Evolutionary conservation across 2,888 invertebrate species (phyloP), one percentile per base, ranked within the genome.

Genomic region (Tholera decimalis): DNA sequence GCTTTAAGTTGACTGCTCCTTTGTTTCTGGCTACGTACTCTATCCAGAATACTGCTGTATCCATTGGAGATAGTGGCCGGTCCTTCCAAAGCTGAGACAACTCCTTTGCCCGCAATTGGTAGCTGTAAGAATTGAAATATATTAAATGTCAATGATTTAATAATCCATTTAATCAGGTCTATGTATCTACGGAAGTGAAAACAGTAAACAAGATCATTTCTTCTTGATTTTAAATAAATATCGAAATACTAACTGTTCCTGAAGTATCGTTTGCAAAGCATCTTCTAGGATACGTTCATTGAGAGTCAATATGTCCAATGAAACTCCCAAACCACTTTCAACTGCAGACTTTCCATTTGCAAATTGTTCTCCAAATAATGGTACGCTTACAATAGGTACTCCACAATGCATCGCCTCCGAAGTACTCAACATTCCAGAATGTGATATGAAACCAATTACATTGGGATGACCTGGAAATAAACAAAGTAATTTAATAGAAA

Each of bases 31-130:
- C 96, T 1, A 97, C 96, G 83, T 97, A 96, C 86, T 97, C 97
- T 41, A 96, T 94, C 97, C 97, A 97, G 91, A 96, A 97, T 44
- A 96, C 89, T 8, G 97, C 97, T 1, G 96, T 96, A n/a, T 97
- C 96, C 82, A 97, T 85, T 0, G 97, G 95, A 5, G 95, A 91
- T 62, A 96, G 26, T 2, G 85, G 86, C 22, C 90, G 0, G 95
- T 96, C 82, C 56, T 70, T 79, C 85, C 85, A 87, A 0, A 84
- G 15, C 1, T 43, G 28, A 5, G 84, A 85, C 8, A 87, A 46
- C 18, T 77, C 53, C 41, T 80, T 81, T 15, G 81, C 82, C 69
- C 76, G 77, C 5, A 50, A 66, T 69, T 83, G 80, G 59, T 79
- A 85, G 15, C 85, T 86, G 67, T 33, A 18, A 22, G 8, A 47